These are phyloP conservation scores for Sclerurus mexicanus DNA, from an alignment of 2,113 vertebrate genomes.

Conservation along the genomic window DNA sequence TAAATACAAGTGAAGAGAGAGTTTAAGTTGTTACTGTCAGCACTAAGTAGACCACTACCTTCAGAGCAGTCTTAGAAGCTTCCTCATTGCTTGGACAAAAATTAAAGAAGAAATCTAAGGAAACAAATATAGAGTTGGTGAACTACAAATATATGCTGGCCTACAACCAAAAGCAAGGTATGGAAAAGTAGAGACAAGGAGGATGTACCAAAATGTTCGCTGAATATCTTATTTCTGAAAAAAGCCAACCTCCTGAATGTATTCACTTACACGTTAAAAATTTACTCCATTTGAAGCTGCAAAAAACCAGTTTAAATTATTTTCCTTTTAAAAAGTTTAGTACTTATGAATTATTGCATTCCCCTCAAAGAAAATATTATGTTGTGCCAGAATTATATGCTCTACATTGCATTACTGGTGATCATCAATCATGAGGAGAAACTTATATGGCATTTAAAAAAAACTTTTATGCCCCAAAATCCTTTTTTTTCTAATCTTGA, in stretches of 20 bases:
- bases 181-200: background rate
- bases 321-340: background rate
- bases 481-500: background rate
- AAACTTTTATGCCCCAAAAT: background rate
- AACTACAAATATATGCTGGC: background rate
- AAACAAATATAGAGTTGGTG: background rate
- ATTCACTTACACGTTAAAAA: background rate
- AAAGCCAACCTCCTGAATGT: background rate
- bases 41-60: background rate
- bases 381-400: background rate
- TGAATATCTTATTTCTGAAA: background rate
- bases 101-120: background rate
- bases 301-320: background rate
- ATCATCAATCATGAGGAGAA: background rate
- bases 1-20: background rate
- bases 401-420: background rate
- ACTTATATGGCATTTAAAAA: background rate
- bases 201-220: background rate
- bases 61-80: background rate
- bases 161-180: background rate
- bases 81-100: background rate
- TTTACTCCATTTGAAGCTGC: background rate
- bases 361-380: background rate
- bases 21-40: background rate
- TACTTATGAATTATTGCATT: background rate